Conservation (phyloP, 2,797 vertebrate genomes). For the Paramormyrops hopkinsi region DNA sequence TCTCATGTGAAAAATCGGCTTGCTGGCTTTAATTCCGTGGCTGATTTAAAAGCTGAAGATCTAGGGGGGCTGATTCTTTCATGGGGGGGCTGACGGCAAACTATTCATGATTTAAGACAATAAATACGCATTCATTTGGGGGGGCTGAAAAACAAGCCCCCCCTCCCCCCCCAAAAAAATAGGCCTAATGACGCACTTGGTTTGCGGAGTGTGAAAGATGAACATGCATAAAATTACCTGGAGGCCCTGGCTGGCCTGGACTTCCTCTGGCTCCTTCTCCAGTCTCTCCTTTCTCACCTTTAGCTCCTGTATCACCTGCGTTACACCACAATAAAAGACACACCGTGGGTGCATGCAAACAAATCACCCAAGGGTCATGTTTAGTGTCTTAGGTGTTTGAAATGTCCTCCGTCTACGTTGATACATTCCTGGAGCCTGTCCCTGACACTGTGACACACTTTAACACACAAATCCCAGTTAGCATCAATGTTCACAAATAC, state of each 20-base stretch:
- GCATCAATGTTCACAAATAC: neutral
- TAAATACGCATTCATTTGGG: neutral
- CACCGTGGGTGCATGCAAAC: neutral
- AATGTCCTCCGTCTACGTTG: neutral
- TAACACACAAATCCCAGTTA: neutral
- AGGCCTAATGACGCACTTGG: neutral
- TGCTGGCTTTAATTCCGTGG: neutral
- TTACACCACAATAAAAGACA: neutral
- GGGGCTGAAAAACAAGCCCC: no score
- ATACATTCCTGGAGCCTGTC: neutral
- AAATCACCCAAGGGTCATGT: neutral
- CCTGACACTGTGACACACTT: neutral
- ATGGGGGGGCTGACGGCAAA: neutral
- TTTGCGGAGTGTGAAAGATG: neutral
- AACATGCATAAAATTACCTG: slow-evolving; percentile 48
- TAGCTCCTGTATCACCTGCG: slow-evolving; percentile 58
- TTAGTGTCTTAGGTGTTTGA: neutral
- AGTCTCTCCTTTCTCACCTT: slow-evolving; percentile 57
- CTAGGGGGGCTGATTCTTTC: neutral
- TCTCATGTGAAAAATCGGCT: neutral
- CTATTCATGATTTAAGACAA: neutral
- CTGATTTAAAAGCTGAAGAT: neutral
- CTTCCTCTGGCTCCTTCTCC: slow-evolving; percentile 63
- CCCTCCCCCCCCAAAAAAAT: neutral
- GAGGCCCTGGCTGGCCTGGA: slow-evolving; percentile 52